Evolutionary conservation across 1,140 invertebrate genomes (phyloP).

Genomic region (Pomacea maculata): DNA sequence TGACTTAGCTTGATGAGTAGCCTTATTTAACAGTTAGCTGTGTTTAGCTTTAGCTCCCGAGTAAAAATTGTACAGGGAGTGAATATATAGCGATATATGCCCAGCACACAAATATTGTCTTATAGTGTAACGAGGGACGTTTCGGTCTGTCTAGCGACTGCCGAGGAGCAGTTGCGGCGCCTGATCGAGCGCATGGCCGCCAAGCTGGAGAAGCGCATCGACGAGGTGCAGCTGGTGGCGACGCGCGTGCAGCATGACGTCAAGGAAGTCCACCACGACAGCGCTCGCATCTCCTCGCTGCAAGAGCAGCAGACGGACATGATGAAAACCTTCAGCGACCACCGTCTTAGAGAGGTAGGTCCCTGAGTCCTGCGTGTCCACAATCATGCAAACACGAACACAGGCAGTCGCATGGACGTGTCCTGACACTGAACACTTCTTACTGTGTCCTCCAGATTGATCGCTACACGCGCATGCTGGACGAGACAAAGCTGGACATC

Average conservation of each 20-base stretch:
- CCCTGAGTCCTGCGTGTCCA: background rate
- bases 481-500: constrained; percentile 37
- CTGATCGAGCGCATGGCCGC: constrained; percentile 39
- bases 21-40: too few species aligned
- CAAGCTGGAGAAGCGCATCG: constrained; percentile 40
- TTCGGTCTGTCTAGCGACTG: constrained; percentile 31
- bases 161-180: constrained; percentile 41
- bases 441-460: constrained; percentile 7
- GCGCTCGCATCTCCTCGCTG: constrained; percentile 22
- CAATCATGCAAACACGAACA: too few species aligned
- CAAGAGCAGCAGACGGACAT: constrained; percentile 28
- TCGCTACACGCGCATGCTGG: constrained; percentile 25
- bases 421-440: too few species aligned
- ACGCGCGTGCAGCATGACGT: constrained; percentile 30
- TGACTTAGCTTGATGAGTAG: too few species aligned
- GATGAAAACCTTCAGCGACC: constrained; percentile 15
- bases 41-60: background rate
- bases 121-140: too few species aligned
- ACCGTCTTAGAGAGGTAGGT: constrained; percentile 2
- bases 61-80: too few species aligned
- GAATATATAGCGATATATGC: background rate
- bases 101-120: background rate
- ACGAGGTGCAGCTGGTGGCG: constrained; percentile 31
- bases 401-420: too few species aligned
- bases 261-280: constrained; percentile 29